Evolutionary conservation across 2,888 invertebrate species (phyloP), one percentile per base, ranked within the genome.

Genomic region (Euclidia mi): DNA sequence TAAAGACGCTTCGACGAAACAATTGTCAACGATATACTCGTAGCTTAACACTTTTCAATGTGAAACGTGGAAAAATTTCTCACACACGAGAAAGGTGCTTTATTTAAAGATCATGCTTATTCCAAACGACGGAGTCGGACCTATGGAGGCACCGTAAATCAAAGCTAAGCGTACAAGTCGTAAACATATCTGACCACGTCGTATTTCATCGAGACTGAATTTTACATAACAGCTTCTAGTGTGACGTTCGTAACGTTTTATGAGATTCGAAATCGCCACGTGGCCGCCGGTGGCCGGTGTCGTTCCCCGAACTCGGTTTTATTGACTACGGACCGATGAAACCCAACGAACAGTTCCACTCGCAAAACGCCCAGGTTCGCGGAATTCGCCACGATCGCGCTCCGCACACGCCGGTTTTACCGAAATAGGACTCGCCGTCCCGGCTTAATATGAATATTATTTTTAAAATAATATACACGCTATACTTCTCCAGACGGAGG

Each of bases 291-390:
- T 84, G 90, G 88, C 81, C 84, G 79, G 65, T 75, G 75, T 79
- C 70, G 74, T 91, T 92, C 93, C 74, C 60, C 84, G 94, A 94
- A 94, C 80, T 78, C 76, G 45, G 81, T 88, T 93, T 92, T 92
- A 93, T 93, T 78, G 91, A 88, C 86, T 85, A 90, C 82, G 92
- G 90, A 81, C 90, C 84, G 90, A 85, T 93, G 92, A 90, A 89
- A 92, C 85, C 87, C 81, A 88, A 85, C 87, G 86, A 87, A 87
- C 88, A 87, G 77, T 79, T 82, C 74, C 76, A 77, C 83, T 78
- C 71, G 78, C 82, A 66, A 80, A 84, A 82, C 77, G 81, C 72
- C 59, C 62, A 73, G 67, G 81, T 89, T 88, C 89, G 79, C 68
- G 64, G 88, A 89, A 89, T 75, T 68, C 69, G 53, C 48, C 57